A percentile compares a stretch with the other conserved stretches of the same genome.
phyloP scores from a whole-genome alignment of 2,797 vertebrate species.

The Borostomias antarcticus region DNA sequence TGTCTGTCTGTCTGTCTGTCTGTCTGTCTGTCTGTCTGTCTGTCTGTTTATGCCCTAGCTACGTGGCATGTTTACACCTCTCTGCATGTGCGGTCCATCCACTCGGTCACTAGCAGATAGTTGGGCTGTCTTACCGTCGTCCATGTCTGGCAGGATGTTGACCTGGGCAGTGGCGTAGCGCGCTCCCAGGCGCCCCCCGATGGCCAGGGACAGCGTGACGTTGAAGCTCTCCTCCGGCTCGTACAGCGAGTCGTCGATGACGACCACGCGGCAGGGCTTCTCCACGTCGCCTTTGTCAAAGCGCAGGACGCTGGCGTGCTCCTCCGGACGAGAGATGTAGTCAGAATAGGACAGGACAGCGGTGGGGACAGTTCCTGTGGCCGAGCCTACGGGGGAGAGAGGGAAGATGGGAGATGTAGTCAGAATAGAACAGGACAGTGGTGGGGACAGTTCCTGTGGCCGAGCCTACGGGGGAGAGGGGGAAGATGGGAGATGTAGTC shows the following conservation, averaged over 20 bases:
- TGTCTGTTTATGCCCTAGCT: not conserved
- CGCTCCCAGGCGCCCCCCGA: conserved; percentile 88
- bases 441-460: not conserved
- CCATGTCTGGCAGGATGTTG: conserved; percentile 83
- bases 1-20: conserved; percentile 13
- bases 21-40: not conserved
- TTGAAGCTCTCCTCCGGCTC: conserved; percentile 90
- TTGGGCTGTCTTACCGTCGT: conserved; percentile 82
- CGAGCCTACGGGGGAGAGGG: not conserved
- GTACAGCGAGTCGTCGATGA: conserved; percentile 93
- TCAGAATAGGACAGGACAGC: conserved; percentile 93
- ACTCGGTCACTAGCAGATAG: too few relatives aligned
- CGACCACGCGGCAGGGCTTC: conserved; percentile 83
- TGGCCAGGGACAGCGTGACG: conserved; percentile 84
- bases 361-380: conserved; percentile 85
- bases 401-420: not conserved
- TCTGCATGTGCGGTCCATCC: not conserved
- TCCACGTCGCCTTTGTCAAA: conserved; percentile 86
- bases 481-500: not conserved
- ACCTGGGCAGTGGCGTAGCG: conserved; percentile 78
- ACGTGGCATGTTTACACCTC: too few relatives aligned
- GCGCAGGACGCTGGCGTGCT: conserved; percentile 84
- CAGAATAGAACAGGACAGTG: conserved; percentile 88
- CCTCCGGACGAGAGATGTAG: conserved; percentile 92
- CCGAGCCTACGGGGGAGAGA: conserved; percentile 75